These are phyloP conservation scores for Troides aeacus DNA, from an alignment of 2,888 invertebrate species.

Conservation along the genomic window DNA sequence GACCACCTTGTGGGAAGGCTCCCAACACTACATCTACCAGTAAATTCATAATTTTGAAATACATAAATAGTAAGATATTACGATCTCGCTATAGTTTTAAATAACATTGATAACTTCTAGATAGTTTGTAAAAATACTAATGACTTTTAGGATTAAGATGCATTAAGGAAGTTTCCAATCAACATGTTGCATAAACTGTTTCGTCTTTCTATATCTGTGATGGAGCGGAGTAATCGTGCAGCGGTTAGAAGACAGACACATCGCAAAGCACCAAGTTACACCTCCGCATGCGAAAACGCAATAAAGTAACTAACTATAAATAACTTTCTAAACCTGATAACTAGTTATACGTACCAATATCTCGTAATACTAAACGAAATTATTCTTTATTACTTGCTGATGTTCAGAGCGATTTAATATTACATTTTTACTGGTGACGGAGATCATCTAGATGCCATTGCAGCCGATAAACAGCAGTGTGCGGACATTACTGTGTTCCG, in stretches of 20 bases:
- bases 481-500: too few relatives aligned
- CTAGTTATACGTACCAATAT: background rate
- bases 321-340: slow-evolving; percentile 20
- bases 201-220: background rate
- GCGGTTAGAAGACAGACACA: slow-evolving; percentile 3
- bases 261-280: slow-evolving; percentile 4
- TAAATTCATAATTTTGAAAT: too few relatives aligned
- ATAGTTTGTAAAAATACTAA: background rate
- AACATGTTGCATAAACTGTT: background rate
- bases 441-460: too few relatives aligned
- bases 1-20: too few relatives aligned
- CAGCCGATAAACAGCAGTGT: too few relatives aligned
- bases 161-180: background rate
- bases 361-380: background rate
- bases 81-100: too few relatives aligned
- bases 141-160: background rate
- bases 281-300: slow-evolving; percentile 15
- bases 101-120: background rate
- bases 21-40: too few relatives aligned
- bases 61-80: too few relatives aligned
- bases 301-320: slow-evolving; percentile 1
- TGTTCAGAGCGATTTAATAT: too few relatives aligned
- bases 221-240: slow-evolving; percentile 11
- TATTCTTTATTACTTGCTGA: too few relatives aligned
- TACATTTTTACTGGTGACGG: too few relatives aligned